Conservation (phyloP, 37 sponge, comb jelly and placozoan species). For the Theonella swinhoei region DNA sequence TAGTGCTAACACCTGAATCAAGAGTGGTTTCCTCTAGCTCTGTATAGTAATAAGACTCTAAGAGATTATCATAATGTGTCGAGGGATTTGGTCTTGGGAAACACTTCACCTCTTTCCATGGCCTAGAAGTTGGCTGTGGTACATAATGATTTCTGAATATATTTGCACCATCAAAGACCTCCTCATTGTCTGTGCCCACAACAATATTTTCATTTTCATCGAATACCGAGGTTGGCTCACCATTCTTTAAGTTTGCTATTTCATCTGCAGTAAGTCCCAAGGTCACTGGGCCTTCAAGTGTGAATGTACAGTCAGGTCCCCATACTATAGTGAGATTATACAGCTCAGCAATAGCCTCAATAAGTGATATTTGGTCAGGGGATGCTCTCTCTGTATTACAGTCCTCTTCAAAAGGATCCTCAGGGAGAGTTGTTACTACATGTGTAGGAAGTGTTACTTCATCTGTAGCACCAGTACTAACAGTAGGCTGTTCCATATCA, state of each 20-base stretch:
- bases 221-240: neutral
- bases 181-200: neutral
- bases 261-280: neutral
- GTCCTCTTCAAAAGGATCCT: neutral
- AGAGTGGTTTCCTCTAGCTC: too few species aligned
- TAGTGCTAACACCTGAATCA: too few species aligned
- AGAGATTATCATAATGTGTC: slow-evolving; percentile 76
- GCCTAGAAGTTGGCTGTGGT: neutral
- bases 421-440: neutral
- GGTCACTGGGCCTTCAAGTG: neutral
- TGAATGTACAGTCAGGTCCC: neutral
- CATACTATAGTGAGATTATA: neutral
- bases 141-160: neutral
- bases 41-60: too few species aligned
- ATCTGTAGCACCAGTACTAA: neutral
- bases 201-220: neutral
- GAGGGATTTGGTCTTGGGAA: slow-evolving; percentile 48
- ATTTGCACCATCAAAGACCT: neutral
- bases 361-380: neutral
- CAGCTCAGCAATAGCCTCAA: neutral
- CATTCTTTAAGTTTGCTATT: neutral
- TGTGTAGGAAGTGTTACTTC: slow-evolving; percentile 9
- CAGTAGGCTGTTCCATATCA: neutral
- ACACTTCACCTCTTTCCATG: slow-evolving; percentile 14
- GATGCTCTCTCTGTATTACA: neutral